These are phyloP conservation scores for Scaptomyza polygonia DNA, from an alignment of 2,888 invertebrate species.

Conservation along the genomic window DNA sequence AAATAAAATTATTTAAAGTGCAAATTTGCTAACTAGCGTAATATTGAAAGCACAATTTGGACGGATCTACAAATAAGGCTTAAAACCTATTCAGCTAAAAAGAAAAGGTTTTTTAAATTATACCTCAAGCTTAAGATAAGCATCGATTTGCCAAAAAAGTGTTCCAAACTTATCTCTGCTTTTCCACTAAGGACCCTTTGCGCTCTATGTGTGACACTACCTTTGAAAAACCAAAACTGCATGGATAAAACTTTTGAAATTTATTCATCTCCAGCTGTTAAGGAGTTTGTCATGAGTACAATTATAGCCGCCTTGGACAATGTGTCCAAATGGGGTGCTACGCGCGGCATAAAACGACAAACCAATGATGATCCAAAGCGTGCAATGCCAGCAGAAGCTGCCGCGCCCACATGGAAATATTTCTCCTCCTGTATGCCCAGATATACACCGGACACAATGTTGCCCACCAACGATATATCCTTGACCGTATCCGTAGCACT, in stretches of 20 bases:
- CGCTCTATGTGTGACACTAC: no score
- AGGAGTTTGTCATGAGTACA: conserved; percentile 32
- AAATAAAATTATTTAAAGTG: no score
- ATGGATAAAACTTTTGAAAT: background rate
- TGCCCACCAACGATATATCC: conserved; percentile 67
- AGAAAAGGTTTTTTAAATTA: no score
- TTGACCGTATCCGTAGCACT: conserved; percentile 51
- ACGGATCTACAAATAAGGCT: no score
- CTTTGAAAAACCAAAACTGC: background rate
- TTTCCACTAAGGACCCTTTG: no score
- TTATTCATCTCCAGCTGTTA: conserved; percentile 25
- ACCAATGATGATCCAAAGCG: conserved; percentile 10
- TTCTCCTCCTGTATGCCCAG: conserved; percentile 61
- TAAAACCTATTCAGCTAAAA: no score
- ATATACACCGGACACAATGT: conserved; percentile 63
- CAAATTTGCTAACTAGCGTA: no score
- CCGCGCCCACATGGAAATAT: conserved; percentile 44
- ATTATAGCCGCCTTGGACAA: conserved; percentile 34
- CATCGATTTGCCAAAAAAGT: no score
- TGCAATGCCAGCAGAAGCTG: conserved; percentile 46
- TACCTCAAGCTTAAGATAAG: no score
- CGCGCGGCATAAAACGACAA: background rate
- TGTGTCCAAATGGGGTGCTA: conserved; percentile 7
- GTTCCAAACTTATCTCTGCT: no score
- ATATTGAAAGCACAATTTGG: no score